These are phyloP conservation scores for Ornithorhynchus anatinus DNA, from an alignment of 2,113 vertebrate genomes.

Conservation along the genomic window DNA sequence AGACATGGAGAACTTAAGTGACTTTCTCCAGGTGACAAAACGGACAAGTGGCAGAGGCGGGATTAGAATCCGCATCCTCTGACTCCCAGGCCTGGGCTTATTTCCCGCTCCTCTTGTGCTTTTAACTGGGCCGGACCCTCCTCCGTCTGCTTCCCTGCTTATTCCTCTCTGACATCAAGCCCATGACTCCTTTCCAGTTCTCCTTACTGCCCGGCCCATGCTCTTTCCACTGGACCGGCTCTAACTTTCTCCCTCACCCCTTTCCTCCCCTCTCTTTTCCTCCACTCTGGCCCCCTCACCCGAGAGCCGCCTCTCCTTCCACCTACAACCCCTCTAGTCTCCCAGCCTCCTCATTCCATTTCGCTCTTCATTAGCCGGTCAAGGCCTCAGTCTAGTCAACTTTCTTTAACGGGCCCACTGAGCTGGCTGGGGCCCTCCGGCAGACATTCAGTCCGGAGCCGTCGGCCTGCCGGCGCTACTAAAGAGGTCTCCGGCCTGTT, in stretches of 20 bases:
- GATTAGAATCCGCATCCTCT: too few relatives aligned
- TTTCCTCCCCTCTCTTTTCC: neutral
- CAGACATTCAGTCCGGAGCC: conserved; percentile 54
- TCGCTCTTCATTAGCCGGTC: conserved; percentile 57
- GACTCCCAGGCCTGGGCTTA: too few relatives aligned
- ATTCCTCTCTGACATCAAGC: too few relatives aligned
- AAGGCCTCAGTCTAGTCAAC: conserved; percentile 60
- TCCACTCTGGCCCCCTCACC: neutral
- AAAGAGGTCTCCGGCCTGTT: conserved; percentile 9
- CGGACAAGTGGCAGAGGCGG: neutral
- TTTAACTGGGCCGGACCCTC: too few relatives aligned
- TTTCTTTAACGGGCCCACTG: conserved; percentile 66
- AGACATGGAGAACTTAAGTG: too few relatives aligned
- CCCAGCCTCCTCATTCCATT: conserved; percentile 15
- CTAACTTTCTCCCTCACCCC: neutral
- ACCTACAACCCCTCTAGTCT: neutral
- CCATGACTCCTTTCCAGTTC: neutral
- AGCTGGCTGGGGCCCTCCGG: conserved; percentile 44
- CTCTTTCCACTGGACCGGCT: neutral
- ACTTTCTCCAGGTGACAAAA: too few relatives aligned
- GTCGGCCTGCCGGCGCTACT: conserved; percentile 61
- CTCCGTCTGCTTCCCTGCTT: neutral
- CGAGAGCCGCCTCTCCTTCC: neutral
- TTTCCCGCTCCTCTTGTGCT: too few relatives aligned
- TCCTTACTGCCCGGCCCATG: neutral